Conservation (phyloP, 2,113 vertebrate species). For the Blennius ocellaris region DNA sequence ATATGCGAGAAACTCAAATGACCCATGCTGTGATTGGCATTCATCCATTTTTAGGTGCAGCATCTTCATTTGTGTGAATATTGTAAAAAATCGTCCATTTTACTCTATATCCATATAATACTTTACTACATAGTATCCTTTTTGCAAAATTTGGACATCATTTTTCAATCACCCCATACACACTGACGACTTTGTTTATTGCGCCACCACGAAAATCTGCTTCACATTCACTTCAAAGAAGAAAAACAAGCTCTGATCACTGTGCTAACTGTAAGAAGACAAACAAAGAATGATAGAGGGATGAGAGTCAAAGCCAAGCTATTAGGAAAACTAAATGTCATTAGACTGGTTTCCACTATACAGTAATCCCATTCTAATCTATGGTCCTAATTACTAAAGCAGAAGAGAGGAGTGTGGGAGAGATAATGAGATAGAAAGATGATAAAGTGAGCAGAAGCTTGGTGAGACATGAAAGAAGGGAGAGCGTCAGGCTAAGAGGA, state of each 20-base stretch:
- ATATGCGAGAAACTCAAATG: no score
- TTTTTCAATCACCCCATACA: no score
- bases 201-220: neutral
- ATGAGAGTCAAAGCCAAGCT: neutral
- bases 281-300: neutral
- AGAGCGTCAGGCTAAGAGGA: neutral
- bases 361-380: slow-evolving; percentile 3
- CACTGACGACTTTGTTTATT: no score
- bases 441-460: neutral
- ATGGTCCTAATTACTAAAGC: slow-evolving; percentile 17
- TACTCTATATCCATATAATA: neutral
- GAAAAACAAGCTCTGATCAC: neutral
- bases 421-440: slow-evolving; percentile 29
- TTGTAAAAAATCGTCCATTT: neutral
- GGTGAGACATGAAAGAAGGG: neutral
- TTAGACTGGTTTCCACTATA: neutral
- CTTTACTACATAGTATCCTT: no score
- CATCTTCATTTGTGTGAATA: neutral
- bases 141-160: no score
- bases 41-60: neutral
- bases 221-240: neutral
- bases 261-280: neutral
- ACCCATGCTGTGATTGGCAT: neutral
- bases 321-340: slow-evolving; percentile 7
- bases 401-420: neutral